Percentiles rank a stretch among this genome's conserved stretches.
These are phyloP conservation scores for Amaurobius ferox DNA, from an alignment of 2,888 invertebrate species.

Conservation along the genomic window DNA sequence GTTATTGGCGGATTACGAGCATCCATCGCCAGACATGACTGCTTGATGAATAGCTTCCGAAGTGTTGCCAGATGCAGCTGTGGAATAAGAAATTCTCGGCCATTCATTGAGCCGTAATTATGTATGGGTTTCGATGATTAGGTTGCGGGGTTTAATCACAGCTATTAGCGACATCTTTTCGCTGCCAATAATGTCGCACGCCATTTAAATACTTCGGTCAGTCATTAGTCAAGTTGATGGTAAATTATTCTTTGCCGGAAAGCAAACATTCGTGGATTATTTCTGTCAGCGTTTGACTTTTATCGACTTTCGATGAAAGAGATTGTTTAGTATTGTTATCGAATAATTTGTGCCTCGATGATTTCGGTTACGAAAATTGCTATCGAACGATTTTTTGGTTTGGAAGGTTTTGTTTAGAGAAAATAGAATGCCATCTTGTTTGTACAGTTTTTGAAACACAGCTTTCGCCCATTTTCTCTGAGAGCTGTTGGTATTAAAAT, in stretches of 20 bases:
- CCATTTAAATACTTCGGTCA: constrained; percentile 38
- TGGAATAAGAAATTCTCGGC: constrained; percentile 6
- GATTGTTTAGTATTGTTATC: constrained; percentile 10
- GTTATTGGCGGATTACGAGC: constrained; percentile 18
- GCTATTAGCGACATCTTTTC: constrained; percentile 54
- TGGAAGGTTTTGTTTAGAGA: constrained; percentile 6
- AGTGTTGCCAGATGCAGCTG: constrained; percentile 24
- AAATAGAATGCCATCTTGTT: background rate
- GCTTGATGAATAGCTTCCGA: constrained; percentile 7
- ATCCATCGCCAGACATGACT: background rate
- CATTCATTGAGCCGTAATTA: constrained; percentile 58
- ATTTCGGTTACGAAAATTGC: constrained; percentile 6
- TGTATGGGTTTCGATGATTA: constrained; percentile 52
- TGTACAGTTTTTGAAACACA: background rate
- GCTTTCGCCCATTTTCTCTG: background rate
- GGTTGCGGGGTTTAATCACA: constrained; percentile 59
- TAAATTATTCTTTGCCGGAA: background rate
- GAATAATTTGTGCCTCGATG: constrained; percentile 18
- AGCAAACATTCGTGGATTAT: background rate
- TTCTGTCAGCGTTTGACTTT: background rate
- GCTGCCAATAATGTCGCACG: constrained; percentile 4
- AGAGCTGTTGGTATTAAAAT: too few species aligned
- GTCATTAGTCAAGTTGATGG: constrained; percentile 44
- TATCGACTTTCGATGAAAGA: background rate
- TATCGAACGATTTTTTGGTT: background rate